Evolutionary conservation across 2,888 invertebrate genomes (phyloP), one percentile per base, ranked within the genome.

Genomic region (Oscheius myriophilus): DNA sequence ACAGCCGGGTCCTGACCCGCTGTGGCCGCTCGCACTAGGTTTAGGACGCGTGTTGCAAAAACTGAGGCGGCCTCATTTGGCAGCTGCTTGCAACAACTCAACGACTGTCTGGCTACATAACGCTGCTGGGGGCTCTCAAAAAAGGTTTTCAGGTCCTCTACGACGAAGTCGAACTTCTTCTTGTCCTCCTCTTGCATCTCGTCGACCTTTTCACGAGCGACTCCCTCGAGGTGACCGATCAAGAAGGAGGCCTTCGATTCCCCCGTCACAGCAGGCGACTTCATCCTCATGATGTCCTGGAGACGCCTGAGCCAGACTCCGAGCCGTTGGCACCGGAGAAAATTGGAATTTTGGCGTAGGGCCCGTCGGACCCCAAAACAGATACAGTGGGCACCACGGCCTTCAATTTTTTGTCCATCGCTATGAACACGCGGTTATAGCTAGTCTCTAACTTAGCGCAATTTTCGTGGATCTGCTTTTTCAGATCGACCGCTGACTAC

Each of bases 131-230:
- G 55, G 9, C 14, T 11, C 25, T 55, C 55, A 39, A 25, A 55
- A 26, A 16, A 55, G 18, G 23, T 39, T 26, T 26, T 55, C 16
- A 55, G 18, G 33, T 55, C 23, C 11, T 9, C 26, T 16, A 26
- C 33, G 9, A 55, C 55, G 9, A 16, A 7, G 26, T 9, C 33
- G 33, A 16, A 55, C 7, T 14, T 18, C 39, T 55, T 55, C 25
- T 18, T 16, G 16, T 55, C 33, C 7, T 16, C 33, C 9, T 55
- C 55, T 9, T 21, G 11, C 14, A 55, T 9, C 18, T 55, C 55
- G 11, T 55, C 55, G 9, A 55, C 55, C 26, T 55, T 55, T 18
- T 55, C 55, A 12, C 55, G 12, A 11, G 55, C 55, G 14, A 55
- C 55, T 11, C 55, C 55, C 9, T 55, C 55, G 16, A 55, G 39